A percentile compares a stretch with the other conserved stretches of the same genome.
These are phyloP conservation scores for Petrocephalus zakoni DNA, from an alignment of 2,113 vertebrate species.

Conservation along the genomic window DNA sequence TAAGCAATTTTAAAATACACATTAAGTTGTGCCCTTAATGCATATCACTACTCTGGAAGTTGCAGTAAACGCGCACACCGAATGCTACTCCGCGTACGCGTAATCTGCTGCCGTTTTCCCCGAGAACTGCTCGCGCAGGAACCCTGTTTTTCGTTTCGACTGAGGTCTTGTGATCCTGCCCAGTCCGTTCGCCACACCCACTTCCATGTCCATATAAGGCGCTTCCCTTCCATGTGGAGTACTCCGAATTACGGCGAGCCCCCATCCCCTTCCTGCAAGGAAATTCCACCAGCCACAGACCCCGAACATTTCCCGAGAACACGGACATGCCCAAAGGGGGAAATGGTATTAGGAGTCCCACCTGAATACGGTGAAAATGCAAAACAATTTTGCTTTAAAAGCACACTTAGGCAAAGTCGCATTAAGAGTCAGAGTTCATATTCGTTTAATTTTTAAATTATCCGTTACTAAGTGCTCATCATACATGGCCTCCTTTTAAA, in stretches of 20 bases:
- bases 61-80: conserved; percentile 39
- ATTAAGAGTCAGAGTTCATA: too few species aligned
- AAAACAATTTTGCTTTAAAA: not conserved
- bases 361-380: conserved; percentile 32
- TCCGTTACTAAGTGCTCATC: too few species aligned
- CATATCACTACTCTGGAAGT: conserved; percentile 46
- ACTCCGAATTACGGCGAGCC: conserved; percentile 58
- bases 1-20: conserved; percentile 34
- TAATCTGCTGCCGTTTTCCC: conserved; percentile 34
- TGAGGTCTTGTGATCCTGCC: conserved; percentile 60
- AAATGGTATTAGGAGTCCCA: not conserved
- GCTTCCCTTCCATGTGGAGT: conserved; percentile 50
- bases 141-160: conserved; percentile 42
- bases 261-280: conserved; percentile 55
- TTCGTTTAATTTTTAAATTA: too few species aligned
- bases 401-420: too few species aligned
- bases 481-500: too few species aligned
- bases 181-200: conserved; percentile 53
- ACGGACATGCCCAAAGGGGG: not conserved
- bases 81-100: not conserved
- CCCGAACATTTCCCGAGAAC: not conserved
- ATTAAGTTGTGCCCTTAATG: conserved; percentile 29
- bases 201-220: conserved; percentile 65
- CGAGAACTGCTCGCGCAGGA: conserved; percentile 31
- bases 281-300: conserved; percentile 63